Conservation (phyloP, 1,140 invertebrate species). For the Drosophila pruinosa region DNA sequence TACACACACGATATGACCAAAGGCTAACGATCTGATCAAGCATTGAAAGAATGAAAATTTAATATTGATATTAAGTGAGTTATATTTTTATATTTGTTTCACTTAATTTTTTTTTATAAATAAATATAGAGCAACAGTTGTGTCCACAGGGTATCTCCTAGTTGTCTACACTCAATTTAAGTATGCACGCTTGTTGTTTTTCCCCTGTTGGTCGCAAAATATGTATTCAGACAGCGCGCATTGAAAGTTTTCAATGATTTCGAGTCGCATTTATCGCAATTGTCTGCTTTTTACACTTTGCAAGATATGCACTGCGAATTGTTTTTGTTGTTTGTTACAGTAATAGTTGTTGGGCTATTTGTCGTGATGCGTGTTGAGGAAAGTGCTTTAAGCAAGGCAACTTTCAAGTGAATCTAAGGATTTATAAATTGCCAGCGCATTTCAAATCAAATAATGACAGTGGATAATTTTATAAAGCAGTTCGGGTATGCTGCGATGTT, state of each 20-base stretch:
- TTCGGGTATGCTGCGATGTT: too few species aligned
- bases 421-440: background rate
- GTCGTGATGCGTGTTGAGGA: conserved; percentile 20
- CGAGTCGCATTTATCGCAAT: conserved; percentile 67
- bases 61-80: too few species aligned
- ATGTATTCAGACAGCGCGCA: conserved; percentile 71
- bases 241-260: conserved; percentile 78
- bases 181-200: conserved; percentile 10
- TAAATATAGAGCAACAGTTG: too few species aligned
- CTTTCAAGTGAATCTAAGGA: background rate
- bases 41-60: too few species aligned
- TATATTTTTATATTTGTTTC: too few species aligned
- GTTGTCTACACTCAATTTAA: background rate
- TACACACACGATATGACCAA: background rate
- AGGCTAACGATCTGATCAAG: too few species aligned
- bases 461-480: background rate
- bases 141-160: background rate
- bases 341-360: conserved; percentile 8
- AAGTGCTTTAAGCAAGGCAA: conserved; percentile 16
- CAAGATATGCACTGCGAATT: conserved; percentile 25
- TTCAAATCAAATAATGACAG: background rate
- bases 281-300: conserved; percentile 58
- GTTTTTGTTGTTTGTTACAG: conserved; percentile 8
- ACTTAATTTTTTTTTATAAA: too few species aligned
- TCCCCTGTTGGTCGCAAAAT: conserved; percentile 28